These are phyloP conservation scores for Lophotis ruficrista DNA, from an alignment of 2,113 vertebrate genomes.

Conservation along the genomic window DNA sequence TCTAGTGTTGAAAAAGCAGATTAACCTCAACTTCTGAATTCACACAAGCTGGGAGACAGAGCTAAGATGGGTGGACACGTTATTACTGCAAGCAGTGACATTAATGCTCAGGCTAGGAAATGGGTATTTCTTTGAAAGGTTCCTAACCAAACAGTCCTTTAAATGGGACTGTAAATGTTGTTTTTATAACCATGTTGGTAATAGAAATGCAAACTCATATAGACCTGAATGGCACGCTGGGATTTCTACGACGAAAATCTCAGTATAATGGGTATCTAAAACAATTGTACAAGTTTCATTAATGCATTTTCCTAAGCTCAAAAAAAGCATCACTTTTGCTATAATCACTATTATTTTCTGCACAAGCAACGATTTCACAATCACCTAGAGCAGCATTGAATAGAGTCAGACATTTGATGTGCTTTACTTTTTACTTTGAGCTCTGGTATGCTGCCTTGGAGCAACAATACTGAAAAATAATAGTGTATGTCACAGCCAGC, in stretches of 20 bases:
- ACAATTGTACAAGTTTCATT: neutral
- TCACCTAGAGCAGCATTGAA: neutral
- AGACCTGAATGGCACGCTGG: neutral
- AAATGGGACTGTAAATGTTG: neutral
- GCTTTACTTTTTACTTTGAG: neutral
- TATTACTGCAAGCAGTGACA: neutral
- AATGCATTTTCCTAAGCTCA: neutral
- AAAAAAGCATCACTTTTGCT: neutral
- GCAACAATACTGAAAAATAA: neutral
- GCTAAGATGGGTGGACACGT: neutral
- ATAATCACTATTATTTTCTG: neutral
- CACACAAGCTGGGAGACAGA: neutral
- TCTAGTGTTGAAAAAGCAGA: neutral
- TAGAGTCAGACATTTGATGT: neutral
- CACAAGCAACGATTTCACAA: neutral
- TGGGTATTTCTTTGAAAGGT: neutral
- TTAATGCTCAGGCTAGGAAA: neutral
- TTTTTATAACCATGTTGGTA: neutral
- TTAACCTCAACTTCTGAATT: neutral
- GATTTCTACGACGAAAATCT: neutral
- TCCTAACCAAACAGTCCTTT: neutral
- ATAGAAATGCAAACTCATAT: neutral
- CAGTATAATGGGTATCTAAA: neutral
- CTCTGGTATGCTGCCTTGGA: neutral
- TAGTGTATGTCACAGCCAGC: neutral